Evolutionary conservation across 1,140 invertebrate genomes (phyloP), one percentile per base, ranked within the genome.

Genomic region (Drosophila repletoides): DNA sequence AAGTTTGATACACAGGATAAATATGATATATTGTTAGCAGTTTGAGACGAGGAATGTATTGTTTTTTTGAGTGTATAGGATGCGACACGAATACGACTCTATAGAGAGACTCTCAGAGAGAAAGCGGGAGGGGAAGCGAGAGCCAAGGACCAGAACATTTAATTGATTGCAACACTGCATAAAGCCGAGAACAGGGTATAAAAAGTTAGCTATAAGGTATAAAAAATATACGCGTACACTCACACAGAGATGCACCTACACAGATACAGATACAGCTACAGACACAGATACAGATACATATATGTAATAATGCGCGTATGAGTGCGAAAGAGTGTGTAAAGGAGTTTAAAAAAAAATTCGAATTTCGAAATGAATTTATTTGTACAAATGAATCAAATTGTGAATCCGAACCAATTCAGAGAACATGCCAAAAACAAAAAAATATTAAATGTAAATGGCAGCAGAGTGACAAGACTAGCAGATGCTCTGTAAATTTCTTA

Each of bases 131-230:
- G 0, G n/a, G 24, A 7, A 26, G 40, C n/a, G 40, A 6, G 5
- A 36, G 45, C 12, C 22, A 67, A 26, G 45, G 56, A 61, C 40
- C 46, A 46, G 40, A 29, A 9, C 31, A 67, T 60, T 66, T 66
- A 66, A 60, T 66, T 66, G 63, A 66, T 66, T 66, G 55, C 45
- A 60, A 21, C 34, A 61, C 38, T 40, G 51, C 21, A 45, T 56
- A 56, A 38, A 48, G 31, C 19, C 3, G 19, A 24, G 2, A 12
- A 19, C n/a, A 26, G 4, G 14, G 19, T 15, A 22, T 21, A 15
- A 29, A 55, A 55, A 55, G 15, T 43, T 33, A 31, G 38, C 43
- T 55, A 43, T 33, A 14, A 40, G 19, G 19, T 19, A 40, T 40
- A 40, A 5, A 38, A 38, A 38, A 38, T 38, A 21, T n/a, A n/a